phyloP scores from a whole-genome alignment of 2,888 invertebrate genomes.

The Taphrorychus bicolor region DNA sequence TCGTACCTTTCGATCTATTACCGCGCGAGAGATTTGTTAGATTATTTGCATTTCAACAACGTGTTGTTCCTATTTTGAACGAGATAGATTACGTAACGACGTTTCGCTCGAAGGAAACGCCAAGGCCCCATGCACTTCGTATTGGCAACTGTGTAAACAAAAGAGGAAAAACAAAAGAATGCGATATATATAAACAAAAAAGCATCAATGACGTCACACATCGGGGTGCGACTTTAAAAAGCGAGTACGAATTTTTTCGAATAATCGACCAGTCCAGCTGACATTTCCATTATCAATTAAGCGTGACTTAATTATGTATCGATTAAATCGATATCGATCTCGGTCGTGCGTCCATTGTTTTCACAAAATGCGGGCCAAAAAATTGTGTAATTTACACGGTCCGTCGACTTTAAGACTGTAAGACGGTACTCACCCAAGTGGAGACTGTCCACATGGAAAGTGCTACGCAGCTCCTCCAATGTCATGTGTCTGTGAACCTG shows the following conservation, averaged over 20 bases:
- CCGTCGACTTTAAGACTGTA: not conserved
- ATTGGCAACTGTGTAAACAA: not conserved
- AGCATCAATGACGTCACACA: too few species aligned
- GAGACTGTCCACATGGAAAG: conserved; percentile 84
- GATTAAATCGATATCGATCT: not conserved
- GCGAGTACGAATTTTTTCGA: too few species aligned
- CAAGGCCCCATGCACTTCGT: not conserved
- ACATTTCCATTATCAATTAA: too few species aligned
- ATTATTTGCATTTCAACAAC: not conserved
- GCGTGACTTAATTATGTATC: not conserved
- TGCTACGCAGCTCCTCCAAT: conserved; percentile 77
- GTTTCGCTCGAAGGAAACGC: not conserved
- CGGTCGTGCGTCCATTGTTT: not conserved
- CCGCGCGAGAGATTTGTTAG: not conserved
- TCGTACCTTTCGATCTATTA: not conserved
- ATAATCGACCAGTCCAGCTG: too few species aligned
- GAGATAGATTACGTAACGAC: not conserved
- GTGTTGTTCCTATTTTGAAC: not conserved
- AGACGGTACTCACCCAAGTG: conserved; percentile 66
- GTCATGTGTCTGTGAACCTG: conserved; percentile 93
- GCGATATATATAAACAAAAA: too few species aligned
- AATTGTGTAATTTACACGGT: not conserved
- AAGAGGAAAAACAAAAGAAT: too few species aligned
- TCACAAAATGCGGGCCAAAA: not conserved
- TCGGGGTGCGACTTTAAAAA: too few species aligned